Conservation (phyloP, 1,140 invertebrate genomes). For the Stenopsyche tienmushanensis region DNA sequence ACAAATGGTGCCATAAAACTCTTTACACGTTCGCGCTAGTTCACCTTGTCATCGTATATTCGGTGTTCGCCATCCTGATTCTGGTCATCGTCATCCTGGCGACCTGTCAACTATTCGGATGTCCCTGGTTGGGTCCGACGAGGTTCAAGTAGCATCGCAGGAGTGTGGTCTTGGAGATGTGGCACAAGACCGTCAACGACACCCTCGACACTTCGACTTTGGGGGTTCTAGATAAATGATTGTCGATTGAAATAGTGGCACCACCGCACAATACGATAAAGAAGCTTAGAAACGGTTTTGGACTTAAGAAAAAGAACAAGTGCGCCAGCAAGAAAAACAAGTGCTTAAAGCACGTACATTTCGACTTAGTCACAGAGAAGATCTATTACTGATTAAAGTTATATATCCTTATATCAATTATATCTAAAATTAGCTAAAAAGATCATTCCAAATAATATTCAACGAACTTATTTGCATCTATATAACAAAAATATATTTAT, state of each 20-base stretch:
- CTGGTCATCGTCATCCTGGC: conserved; percentile 62
- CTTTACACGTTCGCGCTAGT: conserved; percentile 77
- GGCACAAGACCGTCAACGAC: conserved; percentile 57
- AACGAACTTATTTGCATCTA: neutral
- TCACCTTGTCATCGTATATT: conserved; percentile 70
- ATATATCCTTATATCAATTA: neutral
- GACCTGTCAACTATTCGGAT: conserved; percentile 66
- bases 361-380: conserved; percentile 38
- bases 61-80: conserved; percentile 58
- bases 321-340: conserved; percentile 27
- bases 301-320: conserved; percentile 14
- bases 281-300: conserved; percentile 3
- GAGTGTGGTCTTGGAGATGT: conserved; percentile 57
- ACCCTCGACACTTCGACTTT: conserved; percentile 54
- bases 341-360: conserved; percentile 38
- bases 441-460: neutral
- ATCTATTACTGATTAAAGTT: conserved; percentile 34
- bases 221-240: conserved; percentile 45
- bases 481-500: too few relatives aligned
- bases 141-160: conserved; percentile 64
- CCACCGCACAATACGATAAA: conserved; percentile 20
- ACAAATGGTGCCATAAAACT: conserved; percentile 74
- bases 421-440: neutral
- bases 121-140: conserved; percentile 63
- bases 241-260: conserved; percentile 35